A percentile compares a stretch with the other conserved stretches of the same genome.
These are phyloP conservation scores for Tragelaphus eurycerus DNA, from an alignment of 2,797 vertebrate genomes.

Conservation along the genomic window DNA sequence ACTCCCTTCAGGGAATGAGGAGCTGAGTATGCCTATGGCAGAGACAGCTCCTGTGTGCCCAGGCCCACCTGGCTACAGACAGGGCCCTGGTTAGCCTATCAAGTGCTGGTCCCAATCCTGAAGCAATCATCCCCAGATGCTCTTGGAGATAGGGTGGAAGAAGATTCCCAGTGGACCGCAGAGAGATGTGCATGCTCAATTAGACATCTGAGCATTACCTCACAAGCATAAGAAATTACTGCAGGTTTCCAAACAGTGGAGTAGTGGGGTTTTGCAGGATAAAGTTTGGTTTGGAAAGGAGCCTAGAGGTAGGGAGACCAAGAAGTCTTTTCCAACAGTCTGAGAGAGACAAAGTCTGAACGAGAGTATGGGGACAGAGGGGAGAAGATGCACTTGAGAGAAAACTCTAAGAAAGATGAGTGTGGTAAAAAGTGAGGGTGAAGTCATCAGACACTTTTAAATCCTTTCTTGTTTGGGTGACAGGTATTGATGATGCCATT, in stretches of 20 bases:
- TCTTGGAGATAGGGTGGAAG: neutral
- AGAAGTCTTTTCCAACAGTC: neutral
- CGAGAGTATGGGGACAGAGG: neutral
- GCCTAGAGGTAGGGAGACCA: neutral
- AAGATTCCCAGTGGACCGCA: neutral
- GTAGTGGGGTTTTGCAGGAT: neutral
- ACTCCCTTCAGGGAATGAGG: neutral
- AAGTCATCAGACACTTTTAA: neutral
- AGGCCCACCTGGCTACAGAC: neutral
- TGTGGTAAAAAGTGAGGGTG: neutral
- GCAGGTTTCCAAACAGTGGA: neutral
- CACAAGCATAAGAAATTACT: neutral
- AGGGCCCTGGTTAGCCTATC: neutral
- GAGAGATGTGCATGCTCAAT: neutral
- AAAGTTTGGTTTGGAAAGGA: neutral
- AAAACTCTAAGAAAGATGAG: conserved; percentile 6
- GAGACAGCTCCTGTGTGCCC: neutral
- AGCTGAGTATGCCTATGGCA: neutral
- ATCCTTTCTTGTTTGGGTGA: neutral
- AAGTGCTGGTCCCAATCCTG: neutral
- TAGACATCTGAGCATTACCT: neutral
- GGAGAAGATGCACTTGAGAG: neutral
- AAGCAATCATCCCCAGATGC: neutral
- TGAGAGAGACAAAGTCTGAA: neutral
- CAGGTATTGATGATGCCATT: neutral